phyloP scores from a whole-genome alignment of 2,797 vertebrate species.

The Zalophus californianus region DNA sequence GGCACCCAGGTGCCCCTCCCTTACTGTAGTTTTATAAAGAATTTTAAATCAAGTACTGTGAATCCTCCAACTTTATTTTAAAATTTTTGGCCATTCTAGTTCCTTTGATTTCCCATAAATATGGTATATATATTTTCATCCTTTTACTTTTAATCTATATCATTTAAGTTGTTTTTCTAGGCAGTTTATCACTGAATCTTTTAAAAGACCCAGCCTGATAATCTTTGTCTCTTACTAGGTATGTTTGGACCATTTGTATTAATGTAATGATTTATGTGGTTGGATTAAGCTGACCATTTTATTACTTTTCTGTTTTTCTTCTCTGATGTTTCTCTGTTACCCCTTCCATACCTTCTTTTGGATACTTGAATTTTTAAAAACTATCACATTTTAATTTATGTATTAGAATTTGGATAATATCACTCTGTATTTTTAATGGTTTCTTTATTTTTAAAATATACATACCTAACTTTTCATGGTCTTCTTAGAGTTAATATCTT shows the following conservation, averaged over 20 bases:
- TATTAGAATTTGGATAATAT: not conserved
- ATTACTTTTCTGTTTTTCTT: not conserved
- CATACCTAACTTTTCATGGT: not conserved
- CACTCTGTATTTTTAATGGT: not conserved
- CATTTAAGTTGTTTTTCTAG: constrained; percentile 11
- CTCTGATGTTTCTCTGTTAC: not conserved
- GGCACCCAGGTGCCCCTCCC: no score
- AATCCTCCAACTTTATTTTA: not conserved
- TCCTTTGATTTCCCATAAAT: constrained; percentile 19
- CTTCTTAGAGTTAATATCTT: not conserved
- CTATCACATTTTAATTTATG: not conserved
- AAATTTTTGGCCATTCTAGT: not conserved
- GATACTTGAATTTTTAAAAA: not conserved
- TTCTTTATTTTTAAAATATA: not conserved
- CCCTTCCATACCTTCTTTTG: not conserved
- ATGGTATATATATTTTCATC: not conserved
- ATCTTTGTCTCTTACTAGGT: not conserved
- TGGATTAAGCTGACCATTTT: not conserved
- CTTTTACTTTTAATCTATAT: not conserved
- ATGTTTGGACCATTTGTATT: not conserved
- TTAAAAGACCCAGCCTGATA: not conserved
- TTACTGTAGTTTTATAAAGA: no score
- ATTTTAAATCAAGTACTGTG: not conserved
- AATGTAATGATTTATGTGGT: not conserved
- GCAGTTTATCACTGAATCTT: not conserved